Percentiles rank a stretch among this genome's conserved stretches.
Conservation (phyloP, 2,888 invertebrate genomes). For the Drosophila nr. perissopoda region DNA sequence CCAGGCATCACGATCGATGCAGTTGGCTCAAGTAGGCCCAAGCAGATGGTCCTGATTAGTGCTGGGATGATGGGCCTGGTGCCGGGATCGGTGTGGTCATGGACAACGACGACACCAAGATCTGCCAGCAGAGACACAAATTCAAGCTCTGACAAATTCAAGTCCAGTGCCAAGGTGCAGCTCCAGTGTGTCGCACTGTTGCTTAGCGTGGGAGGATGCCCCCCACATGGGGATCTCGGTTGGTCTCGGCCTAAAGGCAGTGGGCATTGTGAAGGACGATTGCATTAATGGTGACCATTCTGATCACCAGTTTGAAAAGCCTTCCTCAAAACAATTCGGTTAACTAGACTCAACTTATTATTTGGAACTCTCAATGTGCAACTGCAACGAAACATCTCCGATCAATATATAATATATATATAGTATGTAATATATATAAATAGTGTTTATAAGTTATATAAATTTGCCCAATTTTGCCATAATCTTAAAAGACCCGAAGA, state of each 20-base stretch:
- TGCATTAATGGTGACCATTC: conserved; percentile 97
- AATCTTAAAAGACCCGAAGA: not conserved
- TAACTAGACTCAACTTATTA: conserved; percentile 9
- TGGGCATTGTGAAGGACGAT: conserved; percentile 97
- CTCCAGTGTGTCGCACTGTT: conserved; percentile 95
- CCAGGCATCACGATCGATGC: conserved; percentile 98
- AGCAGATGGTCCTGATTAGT: conserved; percentile 97
- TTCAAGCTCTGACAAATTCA: conserved; percentile 89
- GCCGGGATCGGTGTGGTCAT: conserved; percentile 98
- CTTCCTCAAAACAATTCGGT: conserved; percentile 14
- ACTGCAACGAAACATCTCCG: conserved; percentile 39
- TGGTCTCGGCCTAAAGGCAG: conserved; percentile 94
- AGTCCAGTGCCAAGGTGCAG: conserved; percentile 92
- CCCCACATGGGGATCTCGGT: conserved; percentile 88
- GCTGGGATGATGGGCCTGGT: conserved; percentile 99
- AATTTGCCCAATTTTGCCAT: not conserved
- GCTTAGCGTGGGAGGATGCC: conserved; percentile 97
- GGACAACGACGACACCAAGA: conserved; percentile 96
- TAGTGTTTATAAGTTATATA: not conserved
- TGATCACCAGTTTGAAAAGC: conserved; percentile 97
- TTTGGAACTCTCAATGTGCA: conserved; percentile 45
- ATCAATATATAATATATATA: conserved; percentile 25
- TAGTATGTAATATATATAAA: too few species aligned
- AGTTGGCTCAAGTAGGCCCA: conserved; percentile 92
- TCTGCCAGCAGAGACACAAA: conserved; percentile 96